Conservation (phyloP, 2,113 vertebrate species). For the Synodontis membranacea region DNA sequence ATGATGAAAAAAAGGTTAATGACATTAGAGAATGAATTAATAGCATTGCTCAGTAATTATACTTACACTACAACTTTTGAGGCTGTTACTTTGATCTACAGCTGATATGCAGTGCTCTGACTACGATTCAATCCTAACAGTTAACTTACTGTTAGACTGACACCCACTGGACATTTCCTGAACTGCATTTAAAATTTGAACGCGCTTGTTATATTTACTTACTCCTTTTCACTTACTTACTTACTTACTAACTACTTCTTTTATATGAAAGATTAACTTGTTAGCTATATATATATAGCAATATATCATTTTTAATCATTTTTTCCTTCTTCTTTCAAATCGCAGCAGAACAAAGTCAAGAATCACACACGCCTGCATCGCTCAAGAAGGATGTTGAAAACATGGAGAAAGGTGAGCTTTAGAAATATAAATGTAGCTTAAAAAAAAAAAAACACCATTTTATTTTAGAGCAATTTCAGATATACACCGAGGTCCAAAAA, state of each 20-base stretch:
- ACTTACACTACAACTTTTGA: conserved; percentile 1
- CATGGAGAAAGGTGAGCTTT: conserved; percentile 92
- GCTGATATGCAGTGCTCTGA: neutral
- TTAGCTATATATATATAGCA: neutral
- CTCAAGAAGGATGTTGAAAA: conserved; percentile 95
- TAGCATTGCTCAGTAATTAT: neutral
- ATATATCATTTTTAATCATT: neutral
- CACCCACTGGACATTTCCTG: conserved; percentile 58
- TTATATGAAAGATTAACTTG: too few relatives aligned
- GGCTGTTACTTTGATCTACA: neutral
- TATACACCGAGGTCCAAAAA: neutral
- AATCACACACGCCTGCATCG: conserved; percentile 81
- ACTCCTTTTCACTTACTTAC: too few relatives aligned
- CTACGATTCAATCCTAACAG: neutral
- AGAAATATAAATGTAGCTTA: neutral
- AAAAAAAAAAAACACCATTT: neutral
- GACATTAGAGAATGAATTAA: neutral
- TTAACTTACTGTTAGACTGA: conserved; percentile 55
- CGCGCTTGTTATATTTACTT: neutral
- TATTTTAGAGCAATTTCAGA: neutral
- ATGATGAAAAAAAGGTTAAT: neutral
- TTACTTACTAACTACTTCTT: neutral
- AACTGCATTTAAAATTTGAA: conserved; percentile 45
- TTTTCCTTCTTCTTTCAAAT: conserved; percentile 36
- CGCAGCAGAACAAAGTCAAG: conserved; percentile 85